Base-by-base conservation (phyloP, 2,113 vertebrate genomes). In the Albula goreensis region DNA sequence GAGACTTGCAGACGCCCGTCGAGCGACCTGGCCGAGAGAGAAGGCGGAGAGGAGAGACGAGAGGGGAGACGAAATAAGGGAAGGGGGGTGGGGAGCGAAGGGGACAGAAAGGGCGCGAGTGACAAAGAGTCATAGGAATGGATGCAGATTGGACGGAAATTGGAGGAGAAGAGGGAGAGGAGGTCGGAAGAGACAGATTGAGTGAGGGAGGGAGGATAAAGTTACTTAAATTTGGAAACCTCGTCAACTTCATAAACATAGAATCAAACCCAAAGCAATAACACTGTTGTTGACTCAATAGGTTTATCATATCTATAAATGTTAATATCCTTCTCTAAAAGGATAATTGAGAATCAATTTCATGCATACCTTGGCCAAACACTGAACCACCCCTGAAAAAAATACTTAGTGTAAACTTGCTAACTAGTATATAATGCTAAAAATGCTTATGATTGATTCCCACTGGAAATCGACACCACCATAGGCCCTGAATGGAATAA, bases 1-100 rank as follows among this genome's bases (percentile, higher is more conserved):
- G 98, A 99, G 0, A 99, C 98, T 86, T 99, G 98, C 85, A 99
- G 94, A n/a, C 98, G 95, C 80, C 98, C 98, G 88, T 99, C 98
- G 89, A 99, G 92, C 25, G 98, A 99, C 87, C 98, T 99, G 92
- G 66, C 41, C 12, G 19, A 80, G 25, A 80, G 12, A 81, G 70
- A 11, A 48, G 86, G 22, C 50, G 15, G 41, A 81, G 15, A 52
- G 63, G 31, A 0, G 49, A 50, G 15, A 52, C 17, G 48, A 4
- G 80, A 80, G 10, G n/a, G 53, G 60, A 8, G 60, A 15, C 48
- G 52, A 10, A 41, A 74, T 50, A 25, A 49, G 50, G 86, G 74
- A 88, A 83, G 79, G 83, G 88, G 81, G 78, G 70, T 77, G 82
- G 31, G 83, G 78, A 81, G 85, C 51, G 78, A 91, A 82, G 86